Conservation (phyloP, 1,140 invertebrate species). For the Battus philenor region DNA sequence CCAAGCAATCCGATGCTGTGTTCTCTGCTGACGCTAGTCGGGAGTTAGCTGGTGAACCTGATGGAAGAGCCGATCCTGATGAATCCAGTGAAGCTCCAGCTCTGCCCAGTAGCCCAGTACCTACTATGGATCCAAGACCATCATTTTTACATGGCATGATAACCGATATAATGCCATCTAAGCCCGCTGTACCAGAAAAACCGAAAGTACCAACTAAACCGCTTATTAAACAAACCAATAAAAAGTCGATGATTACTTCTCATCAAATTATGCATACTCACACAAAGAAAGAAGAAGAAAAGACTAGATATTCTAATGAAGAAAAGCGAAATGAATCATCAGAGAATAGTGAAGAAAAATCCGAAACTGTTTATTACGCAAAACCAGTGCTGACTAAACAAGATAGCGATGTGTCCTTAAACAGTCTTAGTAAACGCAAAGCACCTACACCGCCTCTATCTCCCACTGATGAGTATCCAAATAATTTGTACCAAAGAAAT, state of each 20-base stretch:
- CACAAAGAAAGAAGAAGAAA: conserved; percentile 47
- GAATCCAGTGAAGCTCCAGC: conserved; percentile 80
- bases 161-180: conserved; percentile 62
- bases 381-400: conserved; percentile 73
- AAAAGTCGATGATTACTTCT: conserved; percentile 46
- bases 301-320: conserved; percentile 37
- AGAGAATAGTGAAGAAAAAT: conserved; percentile 47
- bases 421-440: conserved; percentile 75
- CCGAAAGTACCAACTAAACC: conserved; percentile 81
- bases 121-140: conserved; percentile 78
- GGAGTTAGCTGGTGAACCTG: conserved; percentile 87
- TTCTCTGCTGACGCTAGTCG: conserved; percentile 79
- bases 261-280: conserved; percentile 72
- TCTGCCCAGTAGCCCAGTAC: conserved; percentile 80
- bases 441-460: conserved; percentile 81
- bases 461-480: conserved; percentile 72
- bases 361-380: conserved; percentile 58
- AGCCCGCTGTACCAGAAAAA: conserved; percentile 77
- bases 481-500: conserved; percentile 76
- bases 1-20: conserved; percentile 55
- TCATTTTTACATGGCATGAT: conserved; percentile 83
- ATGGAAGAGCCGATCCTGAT: conserved; percentile 87
- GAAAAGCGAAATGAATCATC: conserved; percentile 53
- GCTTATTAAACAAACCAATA: conserved; percentile 67
- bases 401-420: conserved; percentile 73